Base-by-base conservation (phyloP, 2,113 vertebrate species). In the Sialia sialis region DNA sequence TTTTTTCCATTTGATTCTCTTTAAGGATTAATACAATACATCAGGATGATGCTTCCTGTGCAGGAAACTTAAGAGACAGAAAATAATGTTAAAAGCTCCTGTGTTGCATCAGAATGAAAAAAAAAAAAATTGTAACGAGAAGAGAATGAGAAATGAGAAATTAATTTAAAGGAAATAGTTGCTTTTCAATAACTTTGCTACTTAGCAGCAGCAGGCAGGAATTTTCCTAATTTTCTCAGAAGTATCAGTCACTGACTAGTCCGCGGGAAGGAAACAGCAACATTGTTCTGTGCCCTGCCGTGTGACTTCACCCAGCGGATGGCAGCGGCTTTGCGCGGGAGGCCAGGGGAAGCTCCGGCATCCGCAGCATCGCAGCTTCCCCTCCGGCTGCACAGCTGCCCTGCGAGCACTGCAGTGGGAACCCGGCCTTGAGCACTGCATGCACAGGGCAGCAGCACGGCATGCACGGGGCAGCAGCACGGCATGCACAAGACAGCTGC, bases 351-450 rank as follows among this genome's bases (percentile, higher is more conserved):
- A 48, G 69, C 16, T n/a, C 19, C 1, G 0, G 72, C 0, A 0
- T 3, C 12, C 0, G 0, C 43, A 23, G 44, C 64, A 8, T 30
- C 38, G 15, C 38, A 2, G 2, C 59, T 16, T 49, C 44, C 26
- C 29, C 52, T 29, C 52, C 4, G 0, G 3, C 70, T n/a, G 0
- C 0, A 3, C 1, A 1, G 59, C 23, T 10, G 1, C 29, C 22
- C 38, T 4, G 8, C 1, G 11, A 7, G 3, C 48, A 1, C 9
- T 2, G 23, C 26, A 20, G 12, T 12, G 39, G 39, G 39, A 39
- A 39, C 39, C 38, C 39, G 39, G 10, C 38, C 38, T 39, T 39
- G 38, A 21, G 44, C 18, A 17, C 27, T 27, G 26, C 43, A 4
- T 9, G 21, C 17, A 22, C 41, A 12, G 17, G 18, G 43, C 43